These are phyloP conservation scores for Oriolus oriolus DNA, from an alignment of 2,113 vertebrate species.

Conservation along the genomic window DNA sequence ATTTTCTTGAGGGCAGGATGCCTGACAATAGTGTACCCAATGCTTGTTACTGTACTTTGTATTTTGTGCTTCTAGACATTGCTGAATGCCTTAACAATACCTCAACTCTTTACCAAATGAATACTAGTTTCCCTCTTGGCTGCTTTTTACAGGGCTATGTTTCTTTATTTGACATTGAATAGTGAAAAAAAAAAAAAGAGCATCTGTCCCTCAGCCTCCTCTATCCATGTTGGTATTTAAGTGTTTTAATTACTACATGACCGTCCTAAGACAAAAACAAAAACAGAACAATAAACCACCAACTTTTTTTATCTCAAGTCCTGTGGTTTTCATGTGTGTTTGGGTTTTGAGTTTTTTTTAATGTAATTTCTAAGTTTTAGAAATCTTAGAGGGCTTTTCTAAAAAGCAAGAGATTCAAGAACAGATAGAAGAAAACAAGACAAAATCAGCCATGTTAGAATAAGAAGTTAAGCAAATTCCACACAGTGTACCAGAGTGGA, in stretches of 20 bases:
- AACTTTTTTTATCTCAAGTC: background rate
- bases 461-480: background rate
- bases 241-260: background rate
- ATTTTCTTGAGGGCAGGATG: background rate
- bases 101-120: background rate
- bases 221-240: background rate
- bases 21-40: background rate
- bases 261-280: background rate
- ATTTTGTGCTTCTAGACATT: background rate
- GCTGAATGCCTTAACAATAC: background rate
- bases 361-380: background rate
- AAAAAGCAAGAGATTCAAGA: background rate
- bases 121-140: background rate
- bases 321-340: background rate
- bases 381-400: background rate
- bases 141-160: background rate
- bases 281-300: background rate
- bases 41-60: background rate
- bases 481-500: background rate
- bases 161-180: background rate
- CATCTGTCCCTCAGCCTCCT: background rate
- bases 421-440: background rate
- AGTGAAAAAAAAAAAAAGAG: background rate
- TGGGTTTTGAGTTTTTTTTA: background rate
- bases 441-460: background rate